Evolutionary conservation across 2,113 vertebrate genomes (phyloP).

Genomic region (Nestor notabilis): DNA sequence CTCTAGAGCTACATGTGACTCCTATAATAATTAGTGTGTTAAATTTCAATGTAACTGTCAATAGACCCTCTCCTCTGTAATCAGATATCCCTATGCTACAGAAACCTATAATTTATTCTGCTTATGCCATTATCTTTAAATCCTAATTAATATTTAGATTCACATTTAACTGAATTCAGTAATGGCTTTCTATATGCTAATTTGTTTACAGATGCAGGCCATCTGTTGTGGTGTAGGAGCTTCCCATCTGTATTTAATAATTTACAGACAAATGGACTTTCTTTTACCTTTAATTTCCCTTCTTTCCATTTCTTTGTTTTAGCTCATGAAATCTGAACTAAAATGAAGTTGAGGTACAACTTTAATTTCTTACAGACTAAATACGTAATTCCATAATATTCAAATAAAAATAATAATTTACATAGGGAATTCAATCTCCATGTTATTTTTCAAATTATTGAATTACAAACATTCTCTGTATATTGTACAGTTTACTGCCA

Average conservation of each 20-base stretch:
- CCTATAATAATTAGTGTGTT: neutral
- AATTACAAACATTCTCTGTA: neutral
- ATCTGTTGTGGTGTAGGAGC: constrained; percentile 29
- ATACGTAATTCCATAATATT: neutral
- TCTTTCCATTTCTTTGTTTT: neutral
- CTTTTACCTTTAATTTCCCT: neutral
- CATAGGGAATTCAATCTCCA: neutral
- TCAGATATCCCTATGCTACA: neutral
- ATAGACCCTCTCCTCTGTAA: neutral
- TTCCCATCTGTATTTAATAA: constrained; percentile 52
- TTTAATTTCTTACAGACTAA: neutral
- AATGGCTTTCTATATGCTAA: constrained; percentile 33
- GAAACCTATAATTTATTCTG: neutral
- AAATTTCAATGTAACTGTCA: neutral
- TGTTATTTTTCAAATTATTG: neutral
- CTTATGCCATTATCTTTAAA: constrained; percentile 28
- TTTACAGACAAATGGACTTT: constrained; percentile 20
- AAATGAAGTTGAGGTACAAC: neutral
- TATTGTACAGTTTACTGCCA: neutral
- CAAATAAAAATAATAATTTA: neutral
- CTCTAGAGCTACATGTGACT: neutral
- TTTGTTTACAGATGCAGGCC: constrained; percentile 41
- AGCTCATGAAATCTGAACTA: neutral
- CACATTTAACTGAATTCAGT: constrained; percentile 46
- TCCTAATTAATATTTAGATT: constrained; percentile 66